Base-by-base conservation (phyloP, 2,113 vertebrate genomes). In the Microcebus jonahi region DNA sequence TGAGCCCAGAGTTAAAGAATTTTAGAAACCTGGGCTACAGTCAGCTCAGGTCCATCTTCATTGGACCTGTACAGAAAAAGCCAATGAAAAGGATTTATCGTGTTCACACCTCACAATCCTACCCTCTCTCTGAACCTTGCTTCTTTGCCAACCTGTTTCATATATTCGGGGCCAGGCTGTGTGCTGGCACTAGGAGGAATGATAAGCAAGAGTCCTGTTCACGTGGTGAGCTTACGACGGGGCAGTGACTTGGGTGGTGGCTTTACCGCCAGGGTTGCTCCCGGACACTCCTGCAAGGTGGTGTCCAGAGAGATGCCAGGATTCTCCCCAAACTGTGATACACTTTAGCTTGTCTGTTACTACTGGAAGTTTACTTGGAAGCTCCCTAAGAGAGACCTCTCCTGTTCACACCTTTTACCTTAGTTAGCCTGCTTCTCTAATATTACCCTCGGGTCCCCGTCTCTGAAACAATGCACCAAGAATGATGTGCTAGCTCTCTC, bases 141-240 rank as follows among this genome's bases (percentile, higher is more conserved):
- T 53, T 86, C 34, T 70, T n/a, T 45, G 88, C 79, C 71, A n/a
- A 15, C 50, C 31, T 8, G 48, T 68, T 48, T 48, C 5, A 20
- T 23, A 0, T 29, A 14, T 23, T 27, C 3, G 14, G 18, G 57
- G 55, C 36, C 65, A 15, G 77, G 59, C 31, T 63, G 36, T 25
- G 20, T 42, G 15, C 11, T 0, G 6, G 23, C 48, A 7, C 45
- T 3, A 5, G 68, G 7, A 1, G 11, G 7, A 25, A 27, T 2
- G 23, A 14, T 8, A n/a, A 63, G 76, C 25, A n/a, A 36, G 20
- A 31, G 57, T 5, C 20, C 29, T 53, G 6, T 42, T 39, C 15
- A 21, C 31, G 8, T 2, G 6, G 68, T 2, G 12, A 63, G 36
- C 70, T 68, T 14, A 27, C 7, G 8, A 21, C 42, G 39, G 55